Evolutionary conservation across 53 echinoderm and acorn worm species (phyloP).

Genomic region (Holothuria leucospilota): DNA sequence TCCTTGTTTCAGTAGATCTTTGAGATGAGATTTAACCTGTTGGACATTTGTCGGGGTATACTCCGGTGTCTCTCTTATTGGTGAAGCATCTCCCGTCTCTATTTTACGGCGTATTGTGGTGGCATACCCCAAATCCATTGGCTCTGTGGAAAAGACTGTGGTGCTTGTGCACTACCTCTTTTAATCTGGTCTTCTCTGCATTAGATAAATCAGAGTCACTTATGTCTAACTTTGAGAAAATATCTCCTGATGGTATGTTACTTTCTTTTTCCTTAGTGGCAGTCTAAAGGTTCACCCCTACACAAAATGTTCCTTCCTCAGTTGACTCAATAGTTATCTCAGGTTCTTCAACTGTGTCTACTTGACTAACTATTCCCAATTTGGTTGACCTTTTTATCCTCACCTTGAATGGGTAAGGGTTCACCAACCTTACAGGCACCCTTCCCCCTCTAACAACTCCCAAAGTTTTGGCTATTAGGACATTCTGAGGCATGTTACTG

Average conservation of each 20-base stretch:
- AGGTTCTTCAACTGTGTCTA: background rate
- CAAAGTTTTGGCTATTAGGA: slow-evolving; percentile 5
- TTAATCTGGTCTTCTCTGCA: background rate
- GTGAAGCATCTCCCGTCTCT: slow-evolving; percentile 31
- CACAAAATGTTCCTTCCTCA: background rate
- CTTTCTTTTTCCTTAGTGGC: background rate
- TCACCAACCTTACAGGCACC: slow-evolving; percentile 22
- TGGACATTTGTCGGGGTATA: slow-evolving; percentile 22
- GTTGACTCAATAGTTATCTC: background rate
- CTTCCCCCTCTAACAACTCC: background rate
- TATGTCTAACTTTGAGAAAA: background rate
- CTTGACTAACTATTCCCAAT: background rate
- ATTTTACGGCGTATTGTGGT: slow-evolving; percentile 36
- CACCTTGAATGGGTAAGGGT: slow-evolving; percentile 3
- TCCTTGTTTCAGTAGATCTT: slow-evolving; percentile 12
- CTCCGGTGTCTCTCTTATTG: slow-evolving; percentile 36
- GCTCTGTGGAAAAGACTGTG: slow-evolving; percentile 31
- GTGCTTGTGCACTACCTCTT: slow-evolving; percentile 8
- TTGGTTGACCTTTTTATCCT: background rate
- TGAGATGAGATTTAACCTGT: slow-evolving; percentile 16
- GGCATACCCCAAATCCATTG: slow-evolving; percentile 43
- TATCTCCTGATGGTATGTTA: background rate
- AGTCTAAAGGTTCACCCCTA: background rate
- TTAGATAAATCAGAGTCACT: background rate
- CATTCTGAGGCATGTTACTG: background rate